Evolutionary conservation across 92 coral and sea anemone species (phyloP), one percentile per base, ranked within the genome.

Genomic region (Nematostella vectensis): DNA sequence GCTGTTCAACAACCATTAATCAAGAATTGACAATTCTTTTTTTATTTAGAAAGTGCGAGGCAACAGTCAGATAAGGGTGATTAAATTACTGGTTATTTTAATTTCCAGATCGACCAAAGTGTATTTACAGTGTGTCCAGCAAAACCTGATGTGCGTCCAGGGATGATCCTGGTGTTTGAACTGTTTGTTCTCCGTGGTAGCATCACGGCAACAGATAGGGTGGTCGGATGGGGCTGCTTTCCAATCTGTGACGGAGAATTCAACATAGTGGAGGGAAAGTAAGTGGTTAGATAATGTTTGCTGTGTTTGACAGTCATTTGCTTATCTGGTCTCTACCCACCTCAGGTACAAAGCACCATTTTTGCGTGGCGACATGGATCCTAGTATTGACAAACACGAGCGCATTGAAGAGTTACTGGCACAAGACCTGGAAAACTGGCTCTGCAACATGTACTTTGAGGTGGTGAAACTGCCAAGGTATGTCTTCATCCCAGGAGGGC

Each of bases 81-180:
- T n/a, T n/a, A n/a, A n/a, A n/a, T n/a, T n/a, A n/a, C n/a, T n/a
- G n/a, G n/a, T n/a, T n/a, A n/a, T n/a, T n/a, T n/a, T n/a, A n/a
- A 11, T 17, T 54, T 57, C 12, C 67, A 91, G 98, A 91, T 91
- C 70, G 98, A 91, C 54, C 98, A 91, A 66, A 91, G 98, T 79
- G 98, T 91, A 30, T 91, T 91, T 50, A 91, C 98, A 1, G 98
- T 91, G 47, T 91, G 98, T 77, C 98, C 98, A 15, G 85, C 98
- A 45, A 80, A 80, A 65, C 96, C 98, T 24, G 96, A 82, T 27
- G 81, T 91, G 25, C 98, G 98, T 65, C 98, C 98, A 9, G 96
- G 98, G 37, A 91, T 91, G 98, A 72, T 83, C 27, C 70, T 91
- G 67, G 88, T 91, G 50, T 91, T 91, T 66, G 98, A 91, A 78